Evolutionary conservation across 2,888 invertebrate genomes (phyloP), one percentile per base, ranked within the genome.

Genomic region (Clivina fossor): DNA sequence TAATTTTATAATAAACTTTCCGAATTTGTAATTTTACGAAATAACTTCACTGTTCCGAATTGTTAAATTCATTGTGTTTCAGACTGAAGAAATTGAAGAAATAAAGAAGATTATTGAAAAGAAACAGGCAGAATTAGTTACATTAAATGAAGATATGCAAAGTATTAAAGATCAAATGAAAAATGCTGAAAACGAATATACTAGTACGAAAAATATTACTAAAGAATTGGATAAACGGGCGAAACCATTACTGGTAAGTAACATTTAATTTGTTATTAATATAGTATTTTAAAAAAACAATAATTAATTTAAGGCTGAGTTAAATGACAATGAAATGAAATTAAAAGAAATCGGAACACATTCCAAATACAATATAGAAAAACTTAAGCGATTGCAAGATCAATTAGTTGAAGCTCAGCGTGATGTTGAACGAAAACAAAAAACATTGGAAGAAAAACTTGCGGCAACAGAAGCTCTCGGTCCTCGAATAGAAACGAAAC

Each of bases 381-480:
- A 65, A 33, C 47, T 68, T 13, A 56, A 61, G 16, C 67, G 70
- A 37, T 63, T 58, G 15, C 62, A 66, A 35, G 58, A 58, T 15
- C 63, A 62, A 38, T 55, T 69, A 5, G 57, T 62, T 4, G 48
- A 59, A 3, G 68, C 67, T 49, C 61, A 71, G 57, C 69, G 72
- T 30, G 69, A 73, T 5, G 62, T 78, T 4, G 65, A 74, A 35
- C 74, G 78, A 15, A 77, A 80, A 61, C 73, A 76, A 61, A 64
- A 64, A 46, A 73, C 74, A 57, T 62, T 81, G 15, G 62, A 69
- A 20, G 70, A 73, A 11, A 71, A 77, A 16, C 71, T 73, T 18
- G 67, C 66, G 19, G 72, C 76, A 44, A 83, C 83, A 1, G 66
- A 69, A 37, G 66, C 63, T 28, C 64, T 76, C 9, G 80, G 82